phyloP scores from a whole-genome alignment of 1,140 invertebrate genomes.

The Metopolophium dirhodum region DNA sequence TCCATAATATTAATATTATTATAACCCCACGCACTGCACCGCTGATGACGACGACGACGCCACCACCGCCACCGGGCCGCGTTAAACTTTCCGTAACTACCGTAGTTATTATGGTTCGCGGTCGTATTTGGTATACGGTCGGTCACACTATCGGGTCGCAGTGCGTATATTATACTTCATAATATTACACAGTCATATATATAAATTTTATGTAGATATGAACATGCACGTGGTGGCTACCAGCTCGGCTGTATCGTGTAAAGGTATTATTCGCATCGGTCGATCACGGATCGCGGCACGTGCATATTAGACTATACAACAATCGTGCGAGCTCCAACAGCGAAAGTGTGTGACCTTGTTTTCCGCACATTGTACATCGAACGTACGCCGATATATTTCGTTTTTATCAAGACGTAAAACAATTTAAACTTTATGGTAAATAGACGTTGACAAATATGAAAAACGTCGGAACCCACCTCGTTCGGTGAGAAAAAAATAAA shows the following conservation, averaged over 20 bases:
- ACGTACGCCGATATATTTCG: neutral
- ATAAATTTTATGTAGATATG: no score
- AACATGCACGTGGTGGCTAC: no score
- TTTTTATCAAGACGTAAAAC: neutral
- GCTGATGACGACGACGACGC: neutral
- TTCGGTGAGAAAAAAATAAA: neutral
- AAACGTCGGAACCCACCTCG: neutral
- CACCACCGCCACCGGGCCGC: no score
- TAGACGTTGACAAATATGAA: slow-evolving; percentile 15
- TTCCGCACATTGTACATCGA: neutral
- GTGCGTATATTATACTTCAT: neutral
- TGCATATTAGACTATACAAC: neutral
- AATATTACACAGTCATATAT: neutral
- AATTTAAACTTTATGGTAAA: slow-evolving; percentile 23
- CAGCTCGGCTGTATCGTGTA: no score
- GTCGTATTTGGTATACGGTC: neutral
- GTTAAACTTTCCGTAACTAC: neutral
- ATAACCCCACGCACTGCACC: no score
- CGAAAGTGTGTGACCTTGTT: neutral
- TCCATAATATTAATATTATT: neutral
- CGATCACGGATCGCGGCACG: neutral
- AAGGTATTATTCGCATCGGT: neutral
- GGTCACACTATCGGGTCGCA: neutral
- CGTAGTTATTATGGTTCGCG: neutral
- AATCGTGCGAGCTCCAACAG: neutral